phyloP scores from a whole-genome alignment of 2,113 vertebrate genomes.

The Bujurquina vittata region DNA sequence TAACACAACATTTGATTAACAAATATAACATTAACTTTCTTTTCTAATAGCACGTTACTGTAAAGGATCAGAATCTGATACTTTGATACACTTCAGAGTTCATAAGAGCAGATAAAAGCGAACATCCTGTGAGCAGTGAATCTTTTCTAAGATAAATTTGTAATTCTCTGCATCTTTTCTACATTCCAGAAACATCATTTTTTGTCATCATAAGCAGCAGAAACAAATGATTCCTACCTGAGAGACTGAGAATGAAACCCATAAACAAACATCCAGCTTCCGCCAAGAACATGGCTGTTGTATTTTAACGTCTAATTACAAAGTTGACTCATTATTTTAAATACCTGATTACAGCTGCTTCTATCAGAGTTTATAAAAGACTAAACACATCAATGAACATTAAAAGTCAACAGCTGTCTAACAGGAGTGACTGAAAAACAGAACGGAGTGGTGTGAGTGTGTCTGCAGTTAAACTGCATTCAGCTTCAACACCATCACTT shows the following conservation, averaged over 20 bases:
- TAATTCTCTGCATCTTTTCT: neutral
- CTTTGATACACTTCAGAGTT: too few species aligned
- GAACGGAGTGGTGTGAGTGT: too few species aligned
- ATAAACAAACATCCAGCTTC: neutral
- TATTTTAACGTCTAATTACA: neutral
- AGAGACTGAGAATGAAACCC: neutral
- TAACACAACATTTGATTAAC: neutral
- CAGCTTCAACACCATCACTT: too few species aligned
- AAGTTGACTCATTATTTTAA: neutral
- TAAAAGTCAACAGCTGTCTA: neutral
- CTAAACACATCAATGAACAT: too few species aligned
- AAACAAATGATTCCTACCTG: neutral
- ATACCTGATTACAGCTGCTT: neutral
- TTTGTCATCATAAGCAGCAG: neutral
- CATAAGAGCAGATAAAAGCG: too few species aligned
- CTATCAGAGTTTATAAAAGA: neutral
- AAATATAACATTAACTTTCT: neutral
- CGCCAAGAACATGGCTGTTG: neutral
- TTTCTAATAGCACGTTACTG: neutral
- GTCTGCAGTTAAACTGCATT: too few species aligned
- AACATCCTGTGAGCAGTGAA: neutral
- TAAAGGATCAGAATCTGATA: neutral
- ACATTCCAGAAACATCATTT: neutral
- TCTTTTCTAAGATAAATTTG: neutral
- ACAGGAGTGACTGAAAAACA: too few species aligned